Evolutionary conservation across 2,888 invertebrate genomes (phyloP).

Genomic region (Torymus texanus): DNA sequence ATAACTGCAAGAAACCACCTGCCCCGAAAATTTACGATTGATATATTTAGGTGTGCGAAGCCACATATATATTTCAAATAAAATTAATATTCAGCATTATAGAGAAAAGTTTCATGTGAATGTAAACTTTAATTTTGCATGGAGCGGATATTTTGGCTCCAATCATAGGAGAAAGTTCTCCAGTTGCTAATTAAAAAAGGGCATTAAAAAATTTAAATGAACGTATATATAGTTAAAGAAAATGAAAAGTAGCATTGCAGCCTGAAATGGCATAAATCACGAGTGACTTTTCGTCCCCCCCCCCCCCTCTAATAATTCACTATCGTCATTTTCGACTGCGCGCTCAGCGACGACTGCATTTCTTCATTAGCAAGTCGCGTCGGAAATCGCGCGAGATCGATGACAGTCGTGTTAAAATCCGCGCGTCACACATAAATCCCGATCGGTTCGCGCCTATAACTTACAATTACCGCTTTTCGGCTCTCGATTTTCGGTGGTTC

Average conservation of each 20-base stretch:
- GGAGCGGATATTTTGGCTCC: no score
- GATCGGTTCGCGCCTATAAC: slow-evolving; percentile 63
- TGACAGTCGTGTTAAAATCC: slow-evolving; percentile 47
- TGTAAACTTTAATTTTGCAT: no score
- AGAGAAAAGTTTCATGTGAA: no score
- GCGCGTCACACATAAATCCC: slow-evolving; percentile 41
- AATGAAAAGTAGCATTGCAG: slow-evolving; percentile 1
- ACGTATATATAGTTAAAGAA: slow-evolving; percentile 15
- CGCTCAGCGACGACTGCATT: slow-evolving; percentile 31
- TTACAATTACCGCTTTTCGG: slow-evolving; percentile 67
- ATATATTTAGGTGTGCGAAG: no score
- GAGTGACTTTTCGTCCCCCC: not conserved
- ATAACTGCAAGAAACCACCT: no score
- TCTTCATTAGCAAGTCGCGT: slow-evolving; percentile 51
- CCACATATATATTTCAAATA: no score
- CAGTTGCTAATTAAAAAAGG: no score
- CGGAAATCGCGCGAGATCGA: slow-evolving; percentile 51
- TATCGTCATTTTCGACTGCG: slow-evolving; percentile 51
- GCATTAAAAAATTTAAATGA: slow-evolving; percentile 27
- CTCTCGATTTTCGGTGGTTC: slow-evolving; percentile 59
- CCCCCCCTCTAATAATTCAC: slow-evolving; percentile 46
- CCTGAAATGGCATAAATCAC: slow-evolving; percentile 15
- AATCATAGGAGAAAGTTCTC: no score
- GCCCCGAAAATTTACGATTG: no score
- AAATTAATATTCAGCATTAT: no score